A percentile compares a stretch with the other conserved stretches of the same genome.
These are phyloP conservation scores for Plectrocnemia conspersa DNA, from an alignment of 1,140 invertebrate genomes.

Conservation along the genomic window DNA sequence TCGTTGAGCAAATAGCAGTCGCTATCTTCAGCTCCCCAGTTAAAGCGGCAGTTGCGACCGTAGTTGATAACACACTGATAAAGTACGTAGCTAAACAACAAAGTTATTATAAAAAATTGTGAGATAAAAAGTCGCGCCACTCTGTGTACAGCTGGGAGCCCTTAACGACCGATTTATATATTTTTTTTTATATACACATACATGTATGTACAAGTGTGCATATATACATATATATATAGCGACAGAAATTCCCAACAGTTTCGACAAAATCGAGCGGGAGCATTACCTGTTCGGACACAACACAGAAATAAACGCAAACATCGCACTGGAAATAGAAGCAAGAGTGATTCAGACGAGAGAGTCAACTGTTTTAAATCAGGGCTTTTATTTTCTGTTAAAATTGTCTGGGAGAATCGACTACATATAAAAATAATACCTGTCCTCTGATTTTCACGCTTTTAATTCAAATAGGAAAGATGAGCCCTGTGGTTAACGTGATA, in stretches of 20 bases:
- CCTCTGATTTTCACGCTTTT: background rate
- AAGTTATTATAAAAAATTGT: constrained; percentile 15
- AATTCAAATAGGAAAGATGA: background rate
- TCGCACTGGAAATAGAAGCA: background rate
- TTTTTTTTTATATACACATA: background rate
- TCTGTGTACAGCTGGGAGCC: constrained; percentile 7
- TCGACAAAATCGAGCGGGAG: background rate
- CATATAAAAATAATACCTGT: background rate
- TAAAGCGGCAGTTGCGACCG: constrained; percentile 17
- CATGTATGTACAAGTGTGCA: background rate
- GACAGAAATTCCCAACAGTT: no score
- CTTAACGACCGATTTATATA: background rate
- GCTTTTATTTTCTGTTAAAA: background rate
- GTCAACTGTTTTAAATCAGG: background rate
- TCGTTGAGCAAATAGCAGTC: constrained; percentile 16
- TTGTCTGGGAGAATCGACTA: background rate
- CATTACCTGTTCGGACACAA: background rate
- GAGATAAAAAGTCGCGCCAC: constrained; percentile 13
- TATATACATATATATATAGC: no score
- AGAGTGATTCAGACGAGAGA: background rate
- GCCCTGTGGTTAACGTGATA: constrained; percentile 7
- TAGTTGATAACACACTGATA: constrained; percentile 16
- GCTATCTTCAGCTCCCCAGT: constrained; percentile 5
- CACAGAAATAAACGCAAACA: background rate
- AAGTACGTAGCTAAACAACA: constrained; percentile 19